Evolutionary conservation across 30 jellyfish, hydroid and myxozoan species (phyloP), one percentile per base, ranked within the genome.

Genomic region (Mastigias papua): DNA sequence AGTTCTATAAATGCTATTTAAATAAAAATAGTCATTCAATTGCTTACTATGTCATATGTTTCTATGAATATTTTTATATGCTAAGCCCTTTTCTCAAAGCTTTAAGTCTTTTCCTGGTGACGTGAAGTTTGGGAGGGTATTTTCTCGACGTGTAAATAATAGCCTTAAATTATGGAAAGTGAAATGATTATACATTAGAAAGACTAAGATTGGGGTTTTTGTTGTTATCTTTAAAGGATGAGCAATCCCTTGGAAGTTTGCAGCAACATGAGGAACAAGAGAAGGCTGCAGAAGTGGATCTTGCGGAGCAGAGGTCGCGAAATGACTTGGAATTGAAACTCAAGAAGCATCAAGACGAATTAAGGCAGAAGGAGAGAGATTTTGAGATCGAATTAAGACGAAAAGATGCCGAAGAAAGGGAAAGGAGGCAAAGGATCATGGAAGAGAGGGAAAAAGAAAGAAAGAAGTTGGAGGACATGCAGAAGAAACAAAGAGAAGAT

Each of bases 371-470:
- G 42, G 93, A 71, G 62, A 48, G 69, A 31, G 62, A 48, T 8
- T 64, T 64, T 29, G 82, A 84, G 58, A 78, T 33, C 27, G 85
- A 69, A 49, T 33, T 84, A 75, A 33, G 65, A 77, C 57, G 73
- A 37, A 77, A 68, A 28, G 91, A 87, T 13, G 74, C 78, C 22
- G 81, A 76, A 50, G 96, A 78, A 28, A 49, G 54, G 33, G 76
- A 49, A 30, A 69, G 63, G 30, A 34, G 87, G 74, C 66, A 25
- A 48, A 67, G 49, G 80, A 75, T 50, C 20, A 26, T 33, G 78
- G 62, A 33, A 33, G 90, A 87, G 48, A 37, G 62, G 30, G 80
- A 78, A 50, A 69, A 32, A n/a, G 92, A 68, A 65, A 69, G 76
- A 61, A 73, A 68, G 10, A 89, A 46, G 17, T 46, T 82, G n/a